A percentile compares a stretch with the other conserved stretches of the same genome.
phyloP scores from a whole-genome alignment of 2,888 invertebrate species.

The Gerris lacustris region DNA sequence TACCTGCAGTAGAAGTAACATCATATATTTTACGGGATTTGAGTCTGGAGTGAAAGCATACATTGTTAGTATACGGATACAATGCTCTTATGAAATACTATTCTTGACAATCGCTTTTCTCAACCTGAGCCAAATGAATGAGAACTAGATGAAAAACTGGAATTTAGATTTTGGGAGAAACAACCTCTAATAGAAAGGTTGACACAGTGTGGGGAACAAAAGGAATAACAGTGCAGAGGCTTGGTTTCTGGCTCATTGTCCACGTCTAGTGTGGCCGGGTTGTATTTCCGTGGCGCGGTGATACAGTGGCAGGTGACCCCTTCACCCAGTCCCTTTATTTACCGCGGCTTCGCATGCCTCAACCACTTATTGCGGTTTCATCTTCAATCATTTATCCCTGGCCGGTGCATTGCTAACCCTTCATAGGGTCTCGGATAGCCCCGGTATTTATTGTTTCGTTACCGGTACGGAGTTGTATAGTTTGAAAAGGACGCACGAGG shows the following conservation, averaged over 20 bases:
- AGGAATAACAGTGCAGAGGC: neutral
- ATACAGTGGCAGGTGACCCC: neutral
- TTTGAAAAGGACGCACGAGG: too few relatives aligned
- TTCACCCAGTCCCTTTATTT: neutral
- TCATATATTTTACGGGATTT: too few relatives aligned
- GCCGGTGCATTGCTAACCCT: neutral
- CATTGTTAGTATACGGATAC: too few relatives aligned
- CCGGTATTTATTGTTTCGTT: neutral
- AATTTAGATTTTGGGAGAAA: neutral
- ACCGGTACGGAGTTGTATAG: too few relatives aligned
- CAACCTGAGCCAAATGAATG: too few relatives aligned
- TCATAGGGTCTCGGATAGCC: too few relatives aligned
- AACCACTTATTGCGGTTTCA: conserved; percentile 1
- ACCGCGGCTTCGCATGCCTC: neutral
- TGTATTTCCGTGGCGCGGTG: neutral
- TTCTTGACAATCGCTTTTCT: too few relatives aligned
- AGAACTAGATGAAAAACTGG: neutral
- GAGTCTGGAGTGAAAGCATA: too few relatives aligned
- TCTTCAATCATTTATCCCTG: neutral
- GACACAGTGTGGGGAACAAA: neutral
- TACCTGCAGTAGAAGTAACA: too few relatives aligned
- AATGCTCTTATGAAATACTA: too few relatives aligned
- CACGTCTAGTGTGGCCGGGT: neutral
- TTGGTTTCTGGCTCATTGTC: neutral
- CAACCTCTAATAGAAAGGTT: neutral